Conservation (phyloP, 2,113 vertebrate species). For the Chunga burmeisteri region DNA sequence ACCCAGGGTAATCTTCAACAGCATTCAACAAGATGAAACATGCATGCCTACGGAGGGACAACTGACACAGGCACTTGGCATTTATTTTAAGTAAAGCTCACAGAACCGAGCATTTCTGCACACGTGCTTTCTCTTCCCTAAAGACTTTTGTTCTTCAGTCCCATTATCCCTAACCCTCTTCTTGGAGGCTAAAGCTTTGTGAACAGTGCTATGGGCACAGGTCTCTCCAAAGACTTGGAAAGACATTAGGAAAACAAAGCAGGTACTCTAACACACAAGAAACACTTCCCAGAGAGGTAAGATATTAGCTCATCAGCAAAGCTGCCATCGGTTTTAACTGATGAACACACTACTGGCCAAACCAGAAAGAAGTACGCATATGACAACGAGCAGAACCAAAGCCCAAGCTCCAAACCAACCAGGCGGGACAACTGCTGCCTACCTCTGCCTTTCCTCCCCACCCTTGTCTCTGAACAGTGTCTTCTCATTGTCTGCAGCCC, state of each 20-base stretch:
- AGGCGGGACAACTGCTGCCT: background rate
- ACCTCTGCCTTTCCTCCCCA: background rate
- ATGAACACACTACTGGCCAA: background rate
- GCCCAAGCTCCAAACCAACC: background rate
- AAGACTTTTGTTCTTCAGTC: background rate
- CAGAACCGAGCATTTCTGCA: background rate
- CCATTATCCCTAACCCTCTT: background rate
- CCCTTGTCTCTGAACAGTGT: rapidly evolving
- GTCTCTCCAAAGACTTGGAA: background rate
- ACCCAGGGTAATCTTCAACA: background rate
- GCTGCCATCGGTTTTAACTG: background rate
- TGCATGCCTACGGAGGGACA: background rate
- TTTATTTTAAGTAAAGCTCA: background rate
- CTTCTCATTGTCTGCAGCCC: background rate
- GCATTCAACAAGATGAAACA: background rate
- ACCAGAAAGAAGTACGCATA: background rate
- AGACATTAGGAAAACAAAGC: background rate
- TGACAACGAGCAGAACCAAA: background rate
- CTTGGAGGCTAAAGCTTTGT: background rate
- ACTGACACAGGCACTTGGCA: rapidly evolving
- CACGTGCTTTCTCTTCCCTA: background rate
- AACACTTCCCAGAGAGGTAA: background rate
- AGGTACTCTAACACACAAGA: background rate
- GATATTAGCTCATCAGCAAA: background rate
- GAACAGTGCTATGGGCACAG: background rate